These are phyloP conservation scores for Cryptophagus acutangulus DNA, from an alignment of 2,888 invertebrate genomes.

Conservation along the genomic window DNA sequence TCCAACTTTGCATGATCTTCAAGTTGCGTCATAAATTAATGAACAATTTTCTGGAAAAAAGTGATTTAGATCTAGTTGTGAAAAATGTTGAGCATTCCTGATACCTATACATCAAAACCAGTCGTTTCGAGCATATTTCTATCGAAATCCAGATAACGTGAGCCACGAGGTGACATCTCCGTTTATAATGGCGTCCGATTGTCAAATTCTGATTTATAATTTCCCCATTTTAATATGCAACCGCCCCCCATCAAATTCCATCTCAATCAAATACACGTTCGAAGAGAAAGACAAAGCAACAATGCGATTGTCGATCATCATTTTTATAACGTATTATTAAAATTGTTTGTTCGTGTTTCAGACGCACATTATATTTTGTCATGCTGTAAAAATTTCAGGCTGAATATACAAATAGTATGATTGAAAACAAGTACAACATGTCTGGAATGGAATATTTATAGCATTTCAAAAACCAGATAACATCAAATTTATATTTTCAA, in stretches of 20 bases:
- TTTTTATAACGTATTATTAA: slow-evolving; percentile 7
- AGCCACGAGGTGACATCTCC: slow-evolving; percentile 41
- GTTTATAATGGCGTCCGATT: slow-evolving; percentile 40
- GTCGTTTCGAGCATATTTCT: slow-evolving; percentile 32
- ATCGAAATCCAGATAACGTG: slow-evolving; percentile 35
- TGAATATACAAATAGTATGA: slow-evolving; percentile 5
- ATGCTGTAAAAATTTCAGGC: slow-evolving; percentile 16
- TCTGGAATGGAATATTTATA: slow-evolving; percentile 5
- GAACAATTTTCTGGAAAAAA: too few species aligned
- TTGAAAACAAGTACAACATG: background rate
- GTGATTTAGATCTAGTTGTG: too few species aligned
- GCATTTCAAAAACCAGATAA: too few species aligned
- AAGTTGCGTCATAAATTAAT: too few species aligned
- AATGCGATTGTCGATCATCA: background rate
- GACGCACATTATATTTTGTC: slow-evolving; percentile 19
- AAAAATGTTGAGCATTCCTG: slow-evolving; percentile 12
- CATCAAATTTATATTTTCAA: too few species aligned
- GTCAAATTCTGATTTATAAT: slow-evolving; percentile 42
- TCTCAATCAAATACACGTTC: slow-evolving; percentile 1
- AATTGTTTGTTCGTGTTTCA: slow-evolving; percentile 13
- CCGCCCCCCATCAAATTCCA: slow-evolving; percentile 3
- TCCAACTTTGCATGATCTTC: too few species aligned
- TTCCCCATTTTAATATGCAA: slow-evolving; percentile 15
- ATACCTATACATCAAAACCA: slow-evolving; percentile 14
- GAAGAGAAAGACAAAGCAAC: background rate